These are phyloP conservation scores for Cantharis rufa DNA, from an alignment of 2,888 invertebrate genomes.

Conservation along the genomic window DNA sequence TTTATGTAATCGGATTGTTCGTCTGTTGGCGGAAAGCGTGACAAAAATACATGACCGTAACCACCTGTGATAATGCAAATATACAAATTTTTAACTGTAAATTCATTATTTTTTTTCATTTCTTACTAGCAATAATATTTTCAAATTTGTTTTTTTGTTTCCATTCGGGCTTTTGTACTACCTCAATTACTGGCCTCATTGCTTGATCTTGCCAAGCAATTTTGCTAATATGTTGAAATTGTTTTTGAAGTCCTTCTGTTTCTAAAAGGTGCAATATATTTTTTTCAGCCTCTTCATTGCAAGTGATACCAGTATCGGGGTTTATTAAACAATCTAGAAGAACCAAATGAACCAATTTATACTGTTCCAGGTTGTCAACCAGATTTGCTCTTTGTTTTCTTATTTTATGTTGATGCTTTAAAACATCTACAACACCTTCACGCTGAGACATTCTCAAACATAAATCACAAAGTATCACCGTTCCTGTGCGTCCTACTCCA, in stretches of 20 bases:
- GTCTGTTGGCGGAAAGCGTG: conserved; percentile 48
- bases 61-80: conserved; percentile 9
- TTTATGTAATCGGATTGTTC: conserved; percentile 55
- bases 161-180: conserved; percentile 33
- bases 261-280: conserved; percentile 42
- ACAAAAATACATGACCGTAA: conserved; percentile 46
- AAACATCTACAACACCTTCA: conserved; percentile 50
- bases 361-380: conserved; percentile 56
- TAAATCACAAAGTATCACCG: conserved; percentile 63
- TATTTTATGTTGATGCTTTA: conserved; percentile 45
- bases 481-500: conserved; percentile 66
- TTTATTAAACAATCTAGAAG: conserved; percentile 54
- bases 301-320: conserved; percentile 49
- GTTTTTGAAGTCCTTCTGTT: conserved; percentile 41
- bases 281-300: conserved; percentile 45
- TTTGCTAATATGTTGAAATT: conserved; percentile 48
- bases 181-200: conserved; percentile 40
- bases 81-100: not conserved
- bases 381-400: conserved; percentile 51
- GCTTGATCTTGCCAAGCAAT: conserved; percentile 53
- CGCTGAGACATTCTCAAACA: conserved; percentile 57
- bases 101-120: not conserved
- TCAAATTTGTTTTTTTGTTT: conserved; percentile 50
- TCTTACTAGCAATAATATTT: conserved; percentile 49
- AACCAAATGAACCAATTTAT: conserved; percentile 56